Percentiles rank a stretch among this genome's conserved stretches.
Conservation (phyloP, 2,113 vertebrate species). For the Neomonachus schauinslandi region DNA sequence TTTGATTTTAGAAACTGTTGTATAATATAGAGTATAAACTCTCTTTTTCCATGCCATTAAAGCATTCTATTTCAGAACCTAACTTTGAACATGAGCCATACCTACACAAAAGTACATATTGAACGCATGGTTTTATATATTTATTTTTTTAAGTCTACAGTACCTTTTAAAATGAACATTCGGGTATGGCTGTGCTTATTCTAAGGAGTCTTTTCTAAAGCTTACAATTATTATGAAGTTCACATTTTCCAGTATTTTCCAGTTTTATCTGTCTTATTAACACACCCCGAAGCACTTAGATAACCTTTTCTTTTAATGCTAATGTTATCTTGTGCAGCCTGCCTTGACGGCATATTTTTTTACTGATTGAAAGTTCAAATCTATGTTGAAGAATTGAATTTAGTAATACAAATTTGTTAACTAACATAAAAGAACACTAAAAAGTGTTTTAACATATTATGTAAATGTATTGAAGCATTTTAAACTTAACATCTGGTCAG, state of each 20-base stretch:
- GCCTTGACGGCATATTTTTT: conserved; percentile 2
- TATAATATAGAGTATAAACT: neutral
- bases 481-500: neutral
- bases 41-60: neutral
- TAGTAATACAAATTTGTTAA: conserved; percentile 51
- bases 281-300: conserved; percentile 9
- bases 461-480: neutral
- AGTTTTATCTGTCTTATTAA: conserved; percentile 23
- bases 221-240: conserved; percentile 9
- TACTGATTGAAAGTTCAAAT: conserved; percentile 51
- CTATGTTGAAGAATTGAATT: conserved; percentile 37
- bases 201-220: conserved; percentile 34
- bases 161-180: neutral
- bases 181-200: neutral
- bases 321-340: conserved; percentile 7
- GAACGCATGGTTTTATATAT: neutral
- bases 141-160: neutral
- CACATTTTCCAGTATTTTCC: conserved; percentile 50
- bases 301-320: conserved; percentile 31
- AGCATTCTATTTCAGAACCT: neutral
- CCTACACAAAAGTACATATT: neutral
- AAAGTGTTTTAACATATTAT: conserved; percentile 11
- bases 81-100: conserved; percentile 5
- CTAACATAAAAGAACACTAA: conserved; percentile 17
- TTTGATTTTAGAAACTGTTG: conserved; percentile 35